Evolutionary conservation across 1,140 invertebrate species (phyloP), one percentile per base, ranked within the genome.

Genomic region (Drosophila athabasca): DNA sequence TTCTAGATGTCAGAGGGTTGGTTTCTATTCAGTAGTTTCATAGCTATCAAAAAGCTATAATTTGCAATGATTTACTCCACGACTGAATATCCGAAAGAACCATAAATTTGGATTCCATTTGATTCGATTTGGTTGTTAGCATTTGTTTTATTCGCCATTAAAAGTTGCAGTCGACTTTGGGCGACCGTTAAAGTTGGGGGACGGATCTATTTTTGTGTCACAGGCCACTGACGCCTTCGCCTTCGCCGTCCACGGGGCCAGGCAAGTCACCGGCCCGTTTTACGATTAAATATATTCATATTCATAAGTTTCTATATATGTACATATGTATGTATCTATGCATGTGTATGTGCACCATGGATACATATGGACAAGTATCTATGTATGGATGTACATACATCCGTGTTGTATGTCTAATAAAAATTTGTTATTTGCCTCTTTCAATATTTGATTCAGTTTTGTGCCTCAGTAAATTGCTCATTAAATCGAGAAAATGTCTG

Each of bases 81-180:
- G 29, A 31, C 24, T 5, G 7, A 41, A 55, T 68, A 35, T 69
- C 43, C 26, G 17, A 13, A 5, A 31, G 41, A 60, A 26, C 50
- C 46, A 70, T 70, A 70, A 71, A 51, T 70, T 80, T 80, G 24
- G 48, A 74, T 51, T 45, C 17, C 64, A 70, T 70, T 70, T 70
- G 58, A 69, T 70, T 69, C 66, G 64, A 68, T 58, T 69, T 57
- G 64, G 13, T 66, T 59, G 65, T 48, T 75, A 59, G 44, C 67
- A 72, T 76, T 82, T 83, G 61, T 83, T 83, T 75, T 82, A 82
- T 82, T 79, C 68, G 75, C 75, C 79, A 82, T 83, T 79, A 83
- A 82, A 82, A 79, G 80, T 83, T 83, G 75, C 79, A 83, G 74
- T 48, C 65, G 66, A 49, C 59, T 73, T 72, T 57, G 41, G 59